phyloP scores from a whole-genome alignment of 2,888 invertebrate species.

The Oscheius onirici region DNA sequence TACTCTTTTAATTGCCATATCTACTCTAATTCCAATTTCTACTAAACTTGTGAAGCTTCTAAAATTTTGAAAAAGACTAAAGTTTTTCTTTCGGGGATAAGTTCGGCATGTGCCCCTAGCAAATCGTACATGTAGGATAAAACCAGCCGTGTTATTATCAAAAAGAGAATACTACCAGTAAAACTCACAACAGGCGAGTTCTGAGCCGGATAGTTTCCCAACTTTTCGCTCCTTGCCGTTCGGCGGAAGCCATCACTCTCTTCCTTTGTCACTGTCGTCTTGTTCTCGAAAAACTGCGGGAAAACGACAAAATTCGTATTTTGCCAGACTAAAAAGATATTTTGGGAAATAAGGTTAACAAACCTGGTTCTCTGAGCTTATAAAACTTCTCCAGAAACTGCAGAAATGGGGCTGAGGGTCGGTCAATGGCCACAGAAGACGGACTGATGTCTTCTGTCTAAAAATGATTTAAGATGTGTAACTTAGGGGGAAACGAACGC shows the following conservation, averaged over 20 bases:
- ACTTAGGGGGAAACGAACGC: constrained; percentile 74
- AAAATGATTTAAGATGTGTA: constrained; percentile 3
- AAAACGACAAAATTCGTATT: constrained; percentile 90
- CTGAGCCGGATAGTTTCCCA: not conserved
- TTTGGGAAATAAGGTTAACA: not conserved
- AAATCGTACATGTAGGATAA: too few species aligned
- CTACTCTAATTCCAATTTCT: too few species aligned
- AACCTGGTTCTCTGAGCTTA: constrained; percentile 76
- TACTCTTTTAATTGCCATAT: too few species aligned
- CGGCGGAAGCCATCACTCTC: constrained; percentile 4
- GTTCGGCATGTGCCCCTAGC: too few species aligned
- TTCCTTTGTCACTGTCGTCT: constrained; percentile 24
- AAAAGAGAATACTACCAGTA: not conserved
- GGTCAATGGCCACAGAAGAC: constrained; percentile 83
- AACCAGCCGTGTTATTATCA: too few species aligned
- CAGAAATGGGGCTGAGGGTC: constrained; percentile 88
- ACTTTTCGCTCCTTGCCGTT: constrained; percentile 28
- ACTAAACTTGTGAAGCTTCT: too few species aligned
- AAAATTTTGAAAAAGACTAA: too few species aligned
- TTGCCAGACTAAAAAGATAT: constrained; percentile 78
- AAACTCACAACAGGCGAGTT: constrained; percentile 13
- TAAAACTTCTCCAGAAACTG: constrained; percentile 88
- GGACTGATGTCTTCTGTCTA: constrained; percentile 51
- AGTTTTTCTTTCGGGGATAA: too few species aligned
- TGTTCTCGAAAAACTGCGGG: constrained; percentile 80